These are phyloP conservation scores for Brienomyrus longianalis DNA, from an alignment of 2,113 vertebrate genomes.

Conservation along the genomic window DNA sequence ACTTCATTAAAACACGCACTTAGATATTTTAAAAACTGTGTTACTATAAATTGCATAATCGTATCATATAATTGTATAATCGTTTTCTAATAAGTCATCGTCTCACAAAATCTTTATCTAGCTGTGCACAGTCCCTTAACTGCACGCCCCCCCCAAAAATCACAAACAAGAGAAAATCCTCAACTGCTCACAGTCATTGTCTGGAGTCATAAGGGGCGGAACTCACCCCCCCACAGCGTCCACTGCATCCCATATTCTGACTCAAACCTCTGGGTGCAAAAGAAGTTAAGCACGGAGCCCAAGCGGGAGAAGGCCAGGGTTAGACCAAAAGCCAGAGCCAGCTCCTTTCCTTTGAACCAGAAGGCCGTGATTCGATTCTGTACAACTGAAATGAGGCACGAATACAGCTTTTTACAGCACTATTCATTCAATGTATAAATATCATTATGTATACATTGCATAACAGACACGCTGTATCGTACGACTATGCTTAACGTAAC, in stretches of 20 bases:
- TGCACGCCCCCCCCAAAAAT: background rate
- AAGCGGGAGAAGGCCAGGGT: slow-evolving; percentile 67
- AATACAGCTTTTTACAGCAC: background rate
- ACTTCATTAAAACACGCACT: background rate
- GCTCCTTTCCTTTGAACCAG: slow-evolving; percentile 75
- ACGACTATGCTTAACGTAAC: background rate
- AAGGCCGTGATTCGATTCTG: slow-evolving; percentile 73
- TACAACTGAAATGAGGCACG: slow-evolving; percentile 51
- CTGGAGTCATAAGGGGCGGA: no score
- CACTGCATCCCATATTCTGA: slow-evolving; percentile 68
- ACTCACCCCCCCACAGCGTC: slow-evolving; percentile 69
- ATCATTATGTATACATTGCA: background rate
- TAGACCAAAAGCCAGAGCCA: slow-evolving; percentile 68
- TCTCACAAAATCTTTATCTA: background rate
- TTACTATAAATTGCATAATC: background rate
- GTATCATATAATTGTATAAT: no score
- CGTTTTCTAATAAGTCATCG: background rate
- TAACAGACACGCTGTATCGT: background rate
- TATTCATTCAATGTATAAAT: background rate
- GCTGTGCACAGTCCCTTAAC: background rate
- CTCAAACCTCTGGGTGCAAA: slow-evolving; percentile 68
- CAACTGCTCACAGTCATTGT: background rate
- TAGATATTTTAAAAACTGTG: background rate
- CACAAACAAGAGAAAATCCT: background rate
- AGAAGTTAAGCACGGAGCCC: slow-evolving; percentile 75